Evolutionary conservation across 1,140 invertebrate genomes (phyloP).

Genomic region (Formica exsecta): DNA sequence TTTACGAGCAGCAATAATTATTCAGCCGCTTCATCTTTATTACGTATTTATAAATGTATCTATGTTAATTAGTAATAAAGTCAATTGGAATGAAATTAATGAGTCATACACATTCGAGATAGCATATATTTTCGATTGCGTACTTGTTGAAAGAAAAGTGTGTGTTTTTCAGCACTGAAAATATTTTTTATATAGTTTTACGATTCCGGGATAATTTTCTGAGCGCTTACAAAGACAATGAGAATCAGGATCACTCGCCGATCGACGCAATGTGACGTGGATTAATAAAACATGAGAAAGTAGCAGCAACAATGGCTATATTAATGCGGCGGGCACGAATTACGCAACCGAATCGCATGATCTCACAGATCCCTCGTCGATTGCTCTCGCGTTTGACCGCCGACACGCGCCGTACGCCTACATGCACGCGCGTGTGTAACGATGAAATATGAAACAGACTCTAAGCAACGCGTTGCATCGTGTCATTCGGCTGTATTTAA

Average conservation of each 20-base stretch:
- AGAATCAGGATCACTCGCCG: background rate
- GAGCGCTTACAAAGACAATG: background rate
- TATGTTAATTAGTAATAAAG: conserved; percentile 21
- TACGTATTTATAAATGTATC: background rate
- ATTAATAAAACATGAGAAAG: conserved; percentile 66
- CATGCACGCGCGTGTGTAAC: background rate
- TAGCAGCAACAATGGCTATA: conserved; percentile 62
- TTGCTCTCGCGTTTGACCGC: conserved; percentile 52
- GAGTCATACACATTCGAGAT: conserved; percentile 7
- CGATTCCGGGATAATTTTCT: background rate
- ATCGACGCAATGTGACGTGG: conserved; percentile 55
- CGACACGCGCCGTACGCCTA: background rate
- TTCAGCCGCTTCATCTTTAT: background rate
- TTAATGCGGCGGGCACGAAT: conserved; percentile 67
- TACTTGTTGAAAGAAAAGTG: background rate
- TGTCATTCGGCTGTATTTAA: background rate
- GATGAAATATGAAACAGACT: conserved; percentile 21
- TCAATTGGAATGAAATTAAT: conserved; percentile 24
- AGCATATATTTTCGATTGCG: background rate
- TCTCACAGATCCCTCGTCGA: conserved; percentile 76
- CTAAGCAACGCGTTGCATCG: background rate
- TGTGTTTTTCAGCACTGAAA: background rate
- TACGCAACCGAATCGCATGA: conserved; percentile 79
- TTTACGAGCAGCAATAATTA: conserved; percentile 7
- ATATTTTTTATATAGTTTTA: background rate